phyloP scores from a whole-genome alignment of 2,797 vertebrate species.

The Chaetodon trifasciatus region DNA sequence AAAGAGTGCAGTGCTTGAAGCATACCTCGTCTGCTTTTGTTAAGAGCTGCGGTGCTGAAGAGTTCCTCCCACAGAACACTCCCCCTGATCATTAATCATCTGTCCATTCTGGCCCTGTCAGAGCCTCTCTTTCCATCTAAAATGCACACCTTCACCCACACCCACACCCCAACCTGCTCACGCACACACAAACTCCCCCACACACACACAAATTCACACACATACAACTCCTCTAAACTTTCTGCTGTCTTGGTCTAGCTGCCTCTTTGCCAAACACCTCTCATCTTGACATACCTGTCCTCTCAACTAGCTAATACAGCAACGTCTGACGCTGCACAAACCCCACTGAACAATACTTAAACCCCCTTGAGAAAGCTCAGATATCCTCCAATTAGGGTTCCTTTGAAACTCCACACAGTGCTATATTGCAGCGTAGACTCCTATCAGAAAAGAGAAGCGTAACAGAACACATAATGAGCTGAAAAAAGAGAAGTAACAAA shows the following conservation, averaged over 20 bases:
- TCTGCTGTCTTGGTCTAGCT: constrained; percentile 32
- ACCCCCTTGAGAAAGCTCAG: constrained; percentile 40
- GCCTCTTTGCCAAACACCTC: constrained; percentile 30
- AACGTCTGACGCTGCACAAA: constrained; percentile 60
- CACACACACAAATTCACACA: constrained; percentile 13
- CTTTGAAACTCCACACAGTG: constrained; percentile 31
- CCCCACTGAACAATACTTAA: constrained; percentile 40
- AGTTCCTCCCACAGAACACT: constrained; percentile 73
- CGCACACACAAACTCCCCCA: constrained; percentile 23
- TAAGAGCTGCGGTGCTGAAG: constrained; percentile 60
- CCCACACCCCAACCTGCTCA: constrained; percentile 17
- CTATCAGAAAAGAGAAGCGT: constrained; percentile 4
- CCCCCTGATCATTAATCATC: constrained; percentile 84
- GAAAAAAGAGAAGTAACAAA: neutral
- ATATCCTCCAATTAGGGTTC: constrained; percentile 64
- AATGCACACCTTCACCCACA: constrained; percentile 56
- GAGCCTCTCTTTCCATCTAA: constrained; percentile 53
- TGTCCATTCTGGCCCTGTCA: constrained; percentile 78
- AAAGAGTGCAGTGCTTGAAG: constrained; percentile 61
- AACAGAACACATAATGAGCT: neutral
- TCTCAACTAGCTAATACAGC: constrained; percentile 47
- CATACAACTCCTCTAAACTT: constrained; percentile 35
- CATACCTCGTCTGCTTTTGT: constrained; percentile 74
- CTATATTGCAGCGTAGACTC: constrained; percentile 6
- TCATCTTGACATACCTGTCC: constrained; percentile 56